Conservation (phyloP, 2,888 invertebrate species). For the Cecidostiba fungosa region DNA sequence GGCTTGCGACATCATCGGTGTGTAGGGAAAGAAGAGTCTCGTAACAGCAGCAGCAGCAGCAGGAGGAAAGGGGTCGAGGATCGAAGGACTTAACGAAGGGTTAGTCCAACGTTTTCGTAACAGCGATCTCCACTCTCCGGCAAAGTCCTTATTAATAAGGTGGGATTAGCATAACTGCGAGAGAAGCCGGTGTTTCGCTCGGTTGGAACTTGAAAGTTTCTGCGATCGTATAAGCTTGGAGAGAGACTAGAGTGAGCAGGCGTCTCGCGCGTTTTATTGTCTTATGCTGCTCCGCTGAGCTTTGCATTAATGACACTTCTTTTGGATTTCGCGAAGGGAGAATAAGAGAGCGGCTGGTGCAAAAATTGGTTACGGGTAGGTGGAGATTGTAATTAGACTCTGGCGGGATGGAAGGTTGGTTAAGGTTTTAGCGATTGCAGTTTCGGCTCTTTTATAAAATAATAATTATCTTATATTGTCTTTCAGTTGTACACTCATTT, state of each 20-base stretch:
- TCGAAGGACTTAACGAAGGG: slow-evolving; percentile 72
- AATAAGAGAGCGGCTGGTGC: neutral
- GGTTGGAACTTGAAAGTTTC: slow-evolving; percentile 10
- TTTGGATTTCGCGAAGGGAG: neutral
- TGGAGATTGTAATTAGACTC: neutral
- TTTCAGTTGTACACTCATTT: no score
- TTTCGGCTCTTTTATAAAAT: no score
- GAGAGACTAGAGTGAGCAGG: slow-evolving; percentile 30
- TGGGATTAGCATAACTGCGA: slow-evolving; percentile 74
- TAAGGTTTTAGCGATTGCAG: no score
- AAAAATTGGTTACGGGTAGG: neutral
- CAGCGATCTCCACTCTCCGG: slow-evolving; percentile 72
- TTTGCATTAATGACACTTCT: slow-evolving; percentile 55
- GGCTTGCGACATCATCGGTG: slow-evolving; percentile 54
- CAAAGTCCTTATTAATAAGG: slow-evolving; percentile 77
- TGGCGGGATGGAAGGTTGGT: neutral
- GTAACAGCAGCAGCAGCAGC: slow-evolving; percentile 39
- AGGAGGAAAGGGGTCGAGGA: slow-evolving; percentile 57
- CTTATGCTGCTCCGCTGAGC: slow-evolving; percentile 41
- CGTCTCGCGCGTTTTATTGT: slow-evolving; percentile 43
- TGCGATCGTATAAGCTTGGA: neutral
- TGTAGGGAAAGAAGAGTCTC: slow-evolving; percentile 50
- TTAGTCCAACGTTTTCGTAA: slow-evolving; percentile 70
- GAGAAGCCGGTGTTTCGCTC: slow-evolving; percentile 63
- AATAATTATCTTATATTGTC: no score